Evolutionary conservation across 2,797 vertebrate species (phyloP).

Genomic region (Ataeniobius toweri): DNA sequence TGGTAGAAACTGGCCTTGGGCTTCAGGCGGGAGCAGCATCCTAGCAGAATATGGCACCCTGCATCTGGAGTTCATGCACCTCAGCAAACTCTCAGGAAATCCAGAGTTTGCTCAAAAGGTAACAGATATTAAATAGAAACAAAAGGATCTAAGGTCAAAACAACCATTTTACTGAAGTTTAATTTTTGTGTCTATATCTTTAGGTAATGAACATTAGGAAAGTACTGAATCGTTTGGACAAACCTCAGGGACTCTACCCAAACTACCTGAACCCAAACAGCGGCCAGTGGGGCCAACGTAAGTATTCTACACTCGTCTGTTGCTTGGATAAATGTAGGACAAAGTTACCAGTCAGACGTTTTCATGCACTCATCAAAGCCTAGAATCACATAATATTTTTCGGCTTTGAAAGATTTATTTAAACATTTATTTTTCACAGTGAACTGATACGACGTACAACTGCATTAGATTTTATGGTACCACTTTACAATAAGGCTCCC

Average conservation of each 20-base stretch:
- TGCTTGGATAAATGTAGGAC: too few species aligned
- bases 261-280: slow-evolving; percentile 99
- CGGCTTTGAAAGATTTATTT: too few species aligned
- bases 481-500: too few species aligned
- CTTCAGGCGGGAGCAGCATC: slow-evolving; percentile 98
- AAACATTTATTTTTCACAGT: too few species aligned
- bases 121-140: slow-evolving; percentile 7
- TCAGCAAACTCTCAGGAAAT: slow-evolving; percentile 92
- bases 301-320: slow-evolving; percentile 70
- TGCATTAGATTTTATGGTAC: too few species aligned
- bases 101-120: slow-evolving; percentile 96
- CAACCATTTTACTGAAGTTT: neutral
- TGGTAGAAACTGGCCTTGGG: slow-evolving; percentile 98
- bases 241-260: slow-evolving; percentile 96
- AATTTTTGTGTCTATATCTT: neutral
- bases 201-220: slow-evolving; percentile 98
- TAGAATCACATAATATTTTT: too few species aligned
- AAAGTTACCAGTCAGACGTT: neutral
- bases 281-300: slow-evolving; percentile 98
- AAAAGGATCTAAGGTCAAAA: neutral
- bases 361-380: neutral
- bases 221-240: slow-evolving; percentile 92
- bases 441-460: too few species aligned
- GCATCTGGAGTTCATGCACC: slow-evolving; percentile 96
- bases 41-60: slow-evolving; percentile 97